phyloP scores from a whole-genome alignment of 2,888 invertebrate species.

The Theodoxus fluviatilis region DNA sequence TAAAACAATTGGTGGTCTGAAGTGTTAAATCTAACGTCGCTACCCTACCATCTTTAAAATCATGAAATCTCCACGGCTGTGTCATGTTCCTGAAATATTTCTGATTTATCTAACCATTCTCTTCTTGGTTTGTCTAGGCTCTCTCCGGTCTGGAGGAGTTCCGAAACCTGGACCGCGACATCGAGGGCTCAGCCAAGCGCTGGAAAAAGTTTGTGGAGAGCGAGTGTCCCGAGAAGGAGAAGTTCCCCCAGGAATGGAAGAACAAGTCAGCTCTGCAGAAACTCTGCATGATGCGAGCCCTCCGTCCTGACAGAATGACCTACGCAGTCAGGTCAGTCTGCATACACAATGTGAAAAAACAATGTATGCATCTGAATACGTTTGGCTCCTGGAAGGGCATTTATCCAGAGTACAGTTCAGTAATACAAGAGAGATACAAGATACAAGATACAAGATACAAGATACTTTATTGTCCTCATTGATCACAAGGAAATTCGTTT shows the following conservation, averaged over 20 bases:
- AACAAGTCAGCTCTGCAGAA: constrained; percentile 91
- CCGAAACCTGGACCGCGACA: constrained; percentile 90
- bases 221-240: constrained; percentile 93
- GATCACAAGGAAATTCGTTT: not conserved
- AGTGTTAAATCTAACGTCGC: no score
- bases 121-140: constrained; percentile 70
- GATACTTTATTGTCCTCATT: no score
- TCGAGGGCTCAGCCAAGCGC: constrained; percentile 93
- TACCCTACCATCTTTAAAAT: no score
- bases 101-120: no score
- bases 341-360: not conserved
- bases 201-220: constrained; percentile 97
- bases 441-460: no score
- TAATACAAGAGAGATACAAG: no score
- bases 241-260: constrained; percentile 98
- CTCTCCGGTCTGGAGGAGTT: constrained; percentile 87
- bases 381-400: no score
- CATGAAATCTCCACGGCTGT: no score
- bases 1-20: no score
- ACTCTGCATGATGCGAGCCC: constrained; percentile 92
- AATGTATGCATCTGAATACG: not conserved
- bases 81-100: no score
- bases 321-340: constrained; percentile 80
- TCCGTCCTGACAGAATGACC: constrained; percentile 94
- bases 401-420: no score